Percentiles rank a stretch among this genome's conserved stretches.
Conservation (phyloP, 2,888 invertebrate genomes). For the Siphlonurus alternatus region DNA sequence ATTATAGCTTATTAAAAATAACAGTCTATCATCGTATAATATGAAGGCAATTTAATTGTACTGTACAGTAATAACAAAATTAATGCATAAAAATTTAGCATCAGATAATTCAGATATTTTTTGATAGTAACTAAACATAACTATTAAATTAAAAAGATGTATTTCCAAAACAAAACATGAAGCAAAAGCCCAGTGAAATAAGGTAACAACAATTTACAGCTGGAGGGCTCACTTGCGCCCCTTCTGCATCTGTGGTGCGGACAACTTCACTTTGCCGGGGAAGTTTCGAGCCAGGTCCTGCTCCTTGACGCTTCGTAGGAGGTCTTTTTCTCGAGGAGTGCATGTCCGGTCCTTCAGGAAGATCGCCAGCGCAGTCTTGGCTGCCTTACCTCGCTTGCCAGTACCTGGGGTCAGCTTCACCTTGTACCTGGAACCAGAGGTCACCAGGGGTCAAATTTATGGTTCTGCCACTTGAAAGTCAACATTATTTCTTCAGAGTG, state of each 20-base stretch:
- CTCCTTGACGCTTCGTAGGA: slow-evolving; percentile 83
- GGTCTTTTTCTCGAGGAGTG: slow-evolving; percentile 65
- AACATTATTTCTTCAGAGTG: too few relatives aligned
- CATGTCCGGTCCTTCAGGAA: slow-evolving; percentile 69
- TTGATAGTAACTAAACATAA: too few relatives aligned
- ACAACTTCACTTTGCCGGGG: slow-evolving; percentile 92
- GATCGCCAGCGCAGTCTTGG: slow-evolving; percentile 76
- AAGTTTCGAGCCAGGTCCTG: slow-evolving; percentile 84
- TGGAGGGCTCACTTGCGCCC: slow-evolving; percentile 12
- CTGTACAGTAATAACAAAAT: too few relatives aligned
- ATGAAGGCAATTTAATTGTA: too few relatives aligned
- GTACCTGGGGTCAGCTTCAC: slow-evolving; percentile 91
- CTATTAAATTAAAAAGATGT: too few relatives aligned
- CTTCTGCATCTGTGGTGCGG: slow-evolving; percentile 56
- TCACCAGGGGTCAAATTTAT: not conserved
- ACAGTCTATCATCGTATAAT: too few relatives aligned
- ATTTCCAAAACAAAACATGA: too few relatives aligned
- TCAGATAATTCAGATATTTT: too few relatives aligned
- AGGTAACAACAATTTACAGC: too few relatives aligned
- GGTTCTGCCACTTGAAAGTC: not conserved
- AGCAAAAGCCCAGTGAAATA: too few relatives aligned
- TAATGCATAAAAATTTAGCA: too few relatives aligned
- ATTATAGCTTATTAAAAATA: too few relatives aligned
- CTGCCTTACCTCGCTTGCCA: slow-evolving; percentile 86
- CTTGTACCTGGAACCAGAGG: slow-evolving; percentile 50